Conservation (phyloP, 2,113 vertebrate species). For the Lanius ludovicianus region DNA sequence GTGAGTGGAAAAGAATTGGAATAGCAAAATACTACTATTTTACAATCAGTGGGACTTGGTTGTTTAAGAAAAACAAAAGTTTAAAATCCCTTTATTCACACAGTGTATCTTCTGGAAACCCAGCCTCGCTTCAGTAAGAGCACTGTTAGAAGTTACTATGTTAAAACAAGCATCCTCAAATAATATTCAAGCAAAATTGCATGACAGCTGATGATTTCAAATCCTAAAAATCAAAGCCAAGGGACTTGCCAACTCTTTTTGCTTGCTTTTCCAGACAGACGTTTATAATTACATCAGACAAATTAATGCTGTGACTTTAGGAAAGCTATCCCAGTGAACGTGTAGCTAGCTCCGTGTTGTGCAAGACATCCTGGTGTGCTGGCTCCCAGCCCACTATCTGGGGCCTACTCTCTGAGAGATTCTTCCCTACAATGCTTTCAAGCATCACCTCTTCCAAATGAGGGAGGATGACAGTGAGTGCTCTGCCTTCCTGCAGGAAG, state of each 20-base stretch:
- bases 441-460: background rate
- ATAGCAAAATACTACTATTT: background rate
- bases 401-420: background rate
- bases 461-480: rapidly evolving
- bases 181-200: background rate
- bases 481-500: background rate
- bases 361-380: background rate
- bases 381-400: background rate
- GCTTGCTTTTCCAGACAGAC: background rate
- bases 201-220: background rate
- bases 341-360: too few relatives aligned
- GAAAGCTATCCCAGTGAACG: background rate
- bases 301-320: background rate
- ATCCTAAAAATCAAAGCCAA: background rate
- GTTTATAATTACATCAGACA: background rate
- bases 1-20: background rate
- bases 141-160: background rate
- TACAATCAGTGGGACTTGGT: background rate
- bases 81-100: background rate
- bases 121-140: background rate
- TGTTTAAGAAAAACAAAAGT: rapidly evolving
- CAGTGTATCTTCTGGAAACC: background rate
- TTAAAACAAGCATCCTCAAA: background rate
- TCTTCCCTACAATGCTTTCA: rapidly evolving
- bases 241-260: background rate